These are phyloP conservation scores for Hedychridium roseum DNA, from an alignment of 2,888 invertebrate species.

Conservation along the genomic window DNA sequence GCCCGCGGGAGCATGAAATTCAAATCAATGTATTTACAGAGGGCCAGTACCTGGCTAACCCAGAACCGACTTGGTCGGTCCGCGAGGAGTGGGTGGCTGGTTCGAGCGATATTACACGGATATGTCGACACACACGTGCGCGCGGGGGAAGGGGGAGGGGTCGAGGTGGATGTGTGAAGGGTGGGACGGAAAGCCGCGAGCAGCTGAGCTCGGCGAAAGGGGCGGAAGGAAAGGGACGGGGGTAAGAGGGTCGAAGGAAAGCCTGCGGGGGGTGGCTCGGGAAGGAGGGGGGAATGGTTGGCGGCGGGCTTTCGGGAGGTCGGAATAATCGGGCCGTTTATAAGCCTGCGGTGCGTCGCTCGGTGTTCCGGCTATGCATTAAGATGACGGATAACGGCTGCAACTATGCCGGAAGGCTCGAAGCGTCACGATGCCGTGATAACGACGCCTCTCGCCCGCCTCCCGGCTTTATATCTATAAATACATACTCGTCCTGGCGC, in stretches of 20 bases:
- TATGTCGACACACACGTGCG: no score
- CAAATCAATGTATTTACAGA: slow-evolving; percentile 40
- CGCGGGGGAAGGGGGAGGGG: slow-evolving; percentile 12
- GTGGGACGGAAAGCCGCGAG: no score
- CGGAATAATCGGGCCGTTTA: slow-evolving; percentile 58
- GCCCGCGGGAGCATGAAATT: slow-evolving; percentile 28
- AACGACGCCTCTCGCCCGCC: slow-evolving; percentile 37
- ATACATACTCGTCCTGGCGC: no score
- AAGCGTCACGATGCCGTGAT: slow-evolving; percentile 44
- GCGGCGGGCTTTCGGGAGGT: no score
- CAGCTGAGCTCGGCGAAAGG: no score
- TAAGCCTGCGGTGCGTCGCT: slow-evolving; percentile 49
- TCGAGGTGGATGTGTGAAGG: no score
- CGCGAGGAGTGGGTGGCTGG: slow-evolving; percentile 5
- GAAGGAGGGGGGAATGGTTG: no score
- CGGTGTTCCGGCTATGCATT: slow-evolving; percentile 49
- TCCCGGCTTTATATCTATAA: no score
- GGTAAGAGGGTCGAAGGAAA: no score
- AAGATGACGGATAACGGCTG: slow-evolving; percentile 56
- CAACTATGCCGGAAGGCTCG: slow-evolving; percentile 42
- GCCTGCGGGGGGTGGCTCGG: no score
- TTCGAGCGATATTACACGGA: no score
- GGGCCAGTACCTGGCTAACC: slow-evolving; percentile 17
- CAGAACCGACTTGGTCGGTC: slow-evolving; percentile 10
- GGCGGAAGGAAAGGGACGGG: no score